Evolutionary conservation across 2,888 invertebrate genomes (phyloP), one percentile per base, ranked within the genome.

Genomic region (Dysmachus trigonus): DNA sequence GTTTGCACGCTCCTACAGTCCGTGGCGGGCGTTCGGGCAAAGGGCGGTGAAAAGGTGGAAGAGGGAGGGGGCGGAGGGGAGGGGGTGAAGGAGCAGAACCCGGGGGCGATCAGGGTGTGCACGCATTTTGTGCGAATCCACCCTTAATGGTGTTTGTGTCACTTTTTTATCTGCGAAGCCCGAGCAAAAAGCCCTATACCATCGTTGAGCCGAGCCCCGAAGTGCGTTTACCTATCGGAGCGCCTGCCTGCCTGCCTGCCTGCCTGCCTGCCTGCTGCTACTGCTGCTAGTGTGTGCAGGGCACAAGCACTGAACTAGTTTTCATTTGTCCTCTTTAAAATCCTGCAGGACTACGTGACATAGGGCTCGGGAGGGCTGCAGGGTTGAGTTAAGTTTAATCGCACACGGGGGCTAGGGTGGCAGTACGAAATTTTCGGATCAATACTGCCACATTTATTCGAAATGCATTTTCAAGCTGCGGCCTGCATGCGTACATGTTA

Each of bases 51-150:
- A n/a, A n/a, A n/a, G n/a, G n/a, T n/a, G n/a, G n/a, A n/a, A n/a
- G n/a, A n/a, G 62, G 18, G 53, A 6, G 10, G 38, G 15, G 38
- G 38, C 0, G 38, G 1, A 7, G 13, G 13, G 38, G 10, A 10
- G 10, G 10, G 1, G 38, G 10, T 2, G 10, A 38, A 82, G 27
- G 18, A 38, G 83, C 38, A 41, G 72, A 41, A 22, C 62, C 35
- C 30, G 41, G 27, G 83, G 72, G 35, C 41, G 27, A 72, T 31
- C 41, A 72, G 38, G 72, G 41, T 71, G 72, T 41, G 41, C 72
- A 83, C 83, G 83, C 83, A 83, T 41, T 83, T 83, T 83, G 71
- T 83, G 83, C 83, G 83, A 83, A 83, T 38, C 53, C 41, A 41
- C 22, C 72, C 72, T 83, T 71, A 83, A 72, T 72, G 72, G 83